Evolutionary conservation across 2,888 invertebrate genomes (phyloP), one percentile per base, ranked within the genome.

Genomic region (Strigamia transsilvanica): DNA sequence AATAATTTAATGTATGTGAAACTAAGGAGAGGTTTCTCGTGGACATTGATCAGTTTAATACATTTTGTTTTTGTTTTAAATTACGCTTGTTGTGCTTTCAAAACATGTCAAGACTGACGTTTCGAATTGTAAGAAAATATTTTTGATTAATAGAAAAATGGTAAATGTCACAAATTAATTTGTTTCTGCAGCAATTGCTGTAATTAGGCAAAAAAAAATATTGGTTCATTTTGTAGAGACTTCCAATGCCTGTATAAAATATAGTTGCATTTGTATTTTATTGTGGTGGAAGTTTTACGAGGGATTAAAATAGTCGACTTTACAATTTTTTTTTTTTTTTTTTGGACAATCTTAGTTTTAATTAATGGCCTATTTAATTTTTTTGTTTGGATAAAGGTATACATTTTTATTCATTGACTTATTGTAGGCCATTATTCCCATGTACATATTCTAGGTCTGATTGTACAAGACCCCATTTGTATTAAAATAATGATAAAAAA

Each of bases 371-470:
- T 79, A 79, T 79, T 79, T 34, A 79, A 41, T 12, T 12, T n/a
- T 73, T 73, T 73, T 73, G 23, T 73, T 73, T 73, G 73, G 73
- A 73, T 73, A 32, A 32, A 73, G 73, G 73, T 73, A 73, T 73
- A 73, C 23, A 73, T 73, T 73, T 73, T 73, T 73, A 73, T 73
- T 73, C 73, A 73, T 73, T 27, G 32, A 73, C 73, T 73, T 73
- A 32, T 73, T 13, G 73, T 73, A 73, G 73, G 73, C 73, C 73
- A 73, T 80, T 80, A 73, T 80, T 80, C 80, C 80, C 56, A 34
- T 80, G 80, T 80, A 80, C 46, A 80, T 80, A 80, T 51, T 80
- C 56, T 80, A 51, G 80, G 80, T 80, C 80, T 56, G 32, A 80
- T 80, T 51, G 56, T 80, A 80, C 46, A 79, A 79, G 80, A 51